phyloP scores from a whole-genome alignment of 2,113 vertebrate species.

The Pao palembangensis region DNA sequence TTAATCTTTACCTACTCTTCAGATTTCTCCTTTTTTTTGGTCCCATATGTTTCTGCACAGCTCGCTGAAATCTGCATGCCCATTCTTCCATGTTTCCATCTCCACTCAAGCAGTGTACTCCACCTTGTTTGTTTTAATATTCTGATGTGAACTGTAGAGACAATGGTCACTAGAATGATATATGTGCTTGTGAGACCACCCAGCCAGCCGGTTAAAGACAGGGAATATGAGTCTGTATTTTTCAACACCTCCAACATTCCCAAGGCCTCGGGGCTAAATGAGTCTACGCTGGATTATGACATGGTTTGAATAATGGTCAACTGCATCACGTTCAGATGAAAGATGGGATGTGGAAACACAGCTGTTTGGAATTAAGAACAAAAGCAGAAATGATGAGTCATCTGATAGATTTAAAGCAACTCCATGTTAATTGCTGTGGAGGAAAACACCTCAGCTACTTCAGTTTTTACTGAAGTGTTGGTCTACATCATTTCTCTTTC shows the following conservation, averaged over 20 bases:
- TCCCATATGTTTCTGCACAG: constrained; percentile 16
- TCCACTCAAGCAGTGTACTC: constrained; percentile 11
- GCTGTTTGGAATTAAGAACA: constrained; percentile 3
- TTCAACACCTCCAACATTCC: constrained; percentile 65
- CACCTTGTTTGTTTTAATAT: constrained; percentile 66
- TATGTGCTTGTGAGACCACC: constrained; percentile 72
- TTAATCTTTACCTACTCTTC: neutral
- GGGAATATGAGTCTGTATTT: constrained; percentile 46
- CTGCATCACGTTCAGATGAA: constrained; percentile 45
- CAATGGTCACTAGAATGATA: constrained; percentile 63
- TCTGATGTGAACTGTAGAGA: constrained; percentile 64
- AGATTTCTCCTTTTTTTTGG: neutral
- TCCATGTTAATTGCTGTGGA: constrained; percentile 43
- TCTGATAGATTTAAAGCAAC: constrained; percentile 30
- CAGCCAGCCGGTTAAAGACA: constrained; percentile 46
- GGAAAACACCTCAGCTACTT: neutral
- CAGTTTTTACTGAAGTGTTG: neutral
- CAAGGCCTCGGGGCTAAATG: constrained; percentile 44
- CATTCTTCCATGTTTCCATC: constrained; percentile 24
- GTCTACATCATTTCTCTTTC: too few species aligned
- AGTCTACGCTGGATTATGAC: constrained; percentile 29
- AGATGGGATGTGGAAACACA: constrained; percentile 33
- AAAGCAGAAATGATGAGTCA: constrained; percentile 17
- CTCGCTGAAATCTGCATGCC: constrained; percentile 14
- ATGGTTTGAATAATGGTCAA: constrained; percentile 20